Evolutionary conservation across 2,113 vertebrate genomes (phyloP), one percentile per base, ranked within the genome.

Genomic region (Columba janthina): DNA sequence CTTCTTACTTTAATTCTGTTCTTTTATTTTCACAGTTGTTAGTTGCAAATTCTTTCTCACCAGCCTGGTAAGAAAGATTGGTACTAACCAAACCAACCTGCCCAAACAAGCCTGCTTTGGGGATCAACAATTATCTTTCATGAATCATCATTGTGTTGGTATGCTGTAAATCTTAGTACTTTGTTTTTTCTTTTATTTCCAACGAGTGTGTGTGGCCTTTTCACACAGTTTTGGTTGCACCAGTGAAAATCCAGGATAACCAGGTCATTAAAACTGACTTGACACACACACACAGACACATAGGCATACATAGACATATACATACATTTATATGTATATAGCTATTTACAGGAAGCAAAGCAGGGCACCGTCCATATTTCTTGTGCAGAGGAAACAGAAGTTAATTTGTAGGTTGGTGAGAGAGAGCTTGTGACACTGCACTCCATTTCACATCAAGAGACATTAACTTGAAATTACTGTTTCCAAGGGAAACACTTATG

Each of bases 401-500:
- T 94, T 94, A 96, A 96, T 96, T 96, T 96, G 94, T 94, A 92
- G 90, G 86, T 96, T 92, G 86, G 94, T 81, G 54, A 94, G 90
- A 92, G 76, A 92, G 84, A 87, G 94, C 86, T 89, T 96, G 96
- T 96, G 94, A 95, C 96, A 96, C 90, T 76, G 94, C 94, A 96
- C 94, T 96, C 94, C 96, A 96, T 96, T 96, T 96, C 95, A 93
- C 95, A 96, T 96, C 96, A 96, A 96, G 95, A 96, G 92, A 97
- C 90, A 92, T 95, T 96, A 97, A 97, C 94, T 89, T 96, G 95
- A 95, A 96, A 96, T 97, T 97, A 95, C 94, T 94, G 96, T 96
- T 97, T 96, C 95, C 93, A 96, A 95, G 93, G 84, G 96, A 97
- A 97, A 97, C 95, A 94, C 93, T 97, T 97, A 91, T 93, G 92